Evolutionary conservation across 2,113 vertebrate genomes (phyloP).

Genomic region (Erpornis zantholeuca): DNA sequence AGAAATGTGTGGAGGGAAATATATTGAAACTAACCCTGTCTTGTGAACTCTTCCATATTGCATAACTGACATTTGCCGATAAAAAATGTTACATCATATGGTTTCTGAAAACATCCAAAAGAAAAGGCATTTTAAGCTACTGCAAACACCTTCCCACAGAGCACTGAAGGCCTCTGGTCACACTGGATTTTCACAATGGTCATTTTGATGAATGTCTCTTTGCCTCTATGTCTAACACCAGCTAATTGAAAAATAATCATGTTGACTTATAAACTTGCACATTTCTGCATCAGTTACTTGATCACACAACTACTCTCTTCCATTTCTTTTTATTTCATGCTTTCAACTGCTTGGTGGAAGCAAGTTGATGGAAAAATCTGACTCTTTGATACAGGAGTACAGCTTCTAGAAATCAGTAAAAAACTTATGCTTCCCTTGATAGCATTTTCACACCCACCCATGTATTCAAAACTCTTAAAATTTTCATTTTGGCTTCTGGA

Average conservation of each 20-base stretch:
- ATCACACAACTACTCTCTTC: neutral
- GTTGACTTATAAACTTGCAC: neutral
- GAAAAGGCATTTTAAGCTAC: neutral
- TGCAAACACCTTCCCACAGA: neutral
- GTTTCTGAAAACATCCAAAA: neutral
- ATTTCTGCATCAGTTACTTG: neutral
- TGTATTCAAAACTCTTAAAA: conserved; percentile 2
- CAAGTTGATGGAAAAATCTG: neutral
- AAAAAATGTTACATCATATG: conserved; percentile 14
- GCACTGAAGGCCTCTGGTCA: neutral
- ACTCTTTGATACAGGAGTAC: neutral
- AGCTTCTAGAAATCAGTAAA: conserved; percentile 4
- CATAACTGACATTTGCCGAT: conserved; percentile 65
- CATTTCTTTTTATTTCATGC: neutral
- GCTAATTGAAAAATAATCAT: neutral
- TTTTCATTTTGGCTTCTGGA: conserved; percentile 28
- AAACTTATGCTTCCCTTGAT: conserved; percentile 15
- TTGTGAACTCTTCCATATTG: conserved; percentile 54
- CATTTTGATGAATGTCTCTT: neutral
- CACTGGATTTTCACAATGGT: neutral
- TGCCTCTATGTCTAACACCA: neutral
- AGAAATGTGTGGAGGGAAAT: conserved; percentile 56
- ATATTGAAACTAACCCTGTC: conserved; percentile 41
- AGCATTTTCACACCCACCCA: conserved; percentile 2
- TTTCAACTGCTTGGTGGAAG: neutral